A percentile compares a stretch with the other conserved stretches of the same genome.
phyloP scores from a whole-genome alignment of 2,888 invertebrate species.

The Tetranychus truncatus region DNA sequence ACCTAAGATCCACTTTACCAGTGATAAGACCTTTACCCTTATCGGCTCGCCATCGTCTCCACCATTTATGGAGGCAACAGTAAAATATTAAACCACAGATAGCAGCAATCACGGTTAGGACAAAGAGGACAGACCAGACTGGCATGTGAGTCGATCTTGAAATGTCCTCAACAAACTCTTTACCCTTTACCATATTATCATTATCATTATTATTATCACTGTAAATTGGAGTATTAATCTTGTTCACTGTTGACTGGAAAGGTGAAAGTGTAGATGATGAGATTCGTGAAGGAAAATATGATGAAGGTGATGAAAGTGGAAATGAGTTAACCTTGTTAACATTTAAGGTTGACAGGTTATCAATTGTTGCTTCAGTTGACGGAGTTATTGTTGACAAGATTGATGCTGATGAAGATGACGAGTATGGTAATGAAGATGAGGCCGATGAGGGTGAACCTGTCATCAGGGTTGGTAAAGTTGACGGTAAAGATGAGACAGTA shows the following conservation, averaged over 20 bases:
- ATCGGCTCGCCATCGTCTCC: constrained; percentile 26
- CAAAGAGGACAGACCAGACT: constrained; percentile 26
- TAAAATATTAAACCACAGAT: constrained; percentile 26
- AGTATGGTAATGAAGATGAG: no score
- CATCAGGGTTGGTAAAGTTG: no score
- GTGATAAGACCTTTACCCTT: constrained; percentile 26
- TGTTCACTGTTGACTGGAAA: no score
- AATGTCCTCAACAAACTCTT: constrained; percentile 16
- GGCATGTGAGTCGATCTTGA: constrained; percentile 23
- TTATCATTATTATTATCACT: background rate
- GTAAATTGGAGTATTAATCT: no score
- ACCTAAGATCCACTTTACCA: constrained; percentile 28
- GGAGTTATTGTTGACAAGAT: no score
- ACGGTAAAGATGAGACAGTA: no score
- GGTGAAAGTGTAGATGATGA: constrained; percentile 4
- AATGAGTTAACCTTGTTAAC: no score
- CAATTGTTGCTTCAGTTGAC: no score
- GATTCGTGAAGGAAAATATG: constrained; percentile 4
- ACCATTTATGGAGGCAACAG: constrained; percentile 27
- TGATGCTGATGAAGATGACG: no score
- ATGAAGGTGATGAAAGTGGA: background rate
- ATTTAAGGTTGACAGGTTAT: no score
- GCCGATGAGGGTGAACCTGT: no score
- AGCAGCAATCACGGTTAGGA: constrained; percentile 26
- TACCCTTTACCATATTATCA: constrained; percentile 5